Evolutionary conservation across 1,140 invertebrate species (phyloP), one percentile per base, ranked within the genome.

Genomic region (Tetranychus urticae): DNA sequence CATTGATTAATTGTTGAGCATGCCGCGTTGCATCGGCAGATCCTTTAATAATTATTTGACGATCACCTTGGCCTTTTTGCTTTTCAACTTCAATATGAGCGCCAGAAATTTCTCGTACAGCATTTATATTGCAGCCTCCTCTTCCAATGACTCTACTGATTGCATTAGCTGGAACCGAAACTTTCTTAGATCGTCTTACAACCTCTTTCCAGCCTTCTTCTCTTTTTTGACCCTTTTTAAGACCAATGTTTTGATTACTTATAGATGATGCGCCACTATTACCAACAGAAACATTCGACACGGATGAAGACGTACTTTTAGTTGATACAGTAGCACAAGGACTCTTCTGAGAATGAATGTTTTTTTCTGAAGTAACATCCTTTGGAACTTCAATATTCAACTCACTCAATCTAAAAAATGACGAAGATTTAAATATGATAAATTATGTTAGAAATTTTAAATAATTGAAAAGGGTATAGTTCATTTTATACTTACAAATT

Each of bases 171-270:
- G 89, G 88, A 59, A 97, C 91, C 10, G 82, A 82, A n/a, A 92
- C 86, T 73, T 87, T 87, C 67, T 87, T 88, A 8, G 79, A 80
- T 61, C 74, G 92, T 69, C 90, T 75, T 7, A 89, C 86, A 10
- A 96, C 89, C 77, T 96, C 90, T 72, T 93, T 94, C 91, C 91
- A 97, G 7, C 89, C 90, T 70, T 94, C 90, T 67, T 96, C 90
- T 58, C 86, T 78, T 64, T 84, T 78, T 68, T 79, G 73, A 65
- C 74, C 75, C 69, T 83, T 82, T 68, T 85, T 85, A 1, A 52
- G 50, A 82, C n/a, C 50, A 52, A 33, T 12, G 23, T 6, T 52
- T 52, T n/a, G 5, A 42, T 42, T 42, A 42, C 39, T 42, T 6
- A 42, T 42, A 33, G 50, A 52, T 13, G 31, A 23, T 8, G 50